Evolutionary conservation across 2,797 vertebrate genomes (phyloP), one percentile per base, ranked within the genome.

Genomic region (Geotria australis): DNA sequence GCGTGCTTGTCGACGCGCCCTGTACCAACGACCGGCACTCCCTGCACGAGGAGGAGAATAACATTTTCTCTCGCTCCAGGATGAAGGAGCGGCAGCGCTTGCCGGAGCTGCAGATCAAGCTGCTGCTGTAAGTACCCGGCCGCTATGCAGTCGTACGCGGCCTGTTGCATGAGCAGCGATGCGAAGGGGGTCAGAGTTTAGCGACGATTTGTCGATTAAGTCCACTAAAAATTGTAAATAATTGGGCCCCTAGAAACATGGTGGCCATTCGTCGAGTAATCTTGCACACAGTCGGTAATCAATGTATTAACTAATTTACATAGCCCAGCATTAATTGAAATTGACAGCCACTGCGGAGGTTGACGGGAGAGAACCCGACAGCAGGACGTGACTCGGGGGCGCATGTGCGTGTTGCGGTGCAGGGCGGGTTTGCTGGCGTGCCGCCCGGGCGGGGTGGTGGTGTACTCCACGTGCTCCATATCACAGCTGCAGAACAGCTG

Each of bases 1-100:
- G 95, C 86, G 89, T 96, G 12, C 75, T 98, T 48, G 85, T 96
- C 58, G 91, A 98, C 11, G 86, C 80, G 45, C 89, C 86, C 38
- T 98, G 89, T 64, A 89, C 82, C 2, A 80, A 80, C 8, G 91
- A 96, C 69, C 74, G 80, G n/a, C 80, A 79, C 59, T 79, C 85
- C 1, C 66, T 83, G 48, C 67, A 67, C 58, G 80, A 94, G 59
- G 74, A 83, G 1, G 79, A 86, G 5, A 91, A 96, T 70, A 96
- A 84, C 65, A 79, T 98, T 62, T 96, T 96, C 65, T 73, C 63
- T 58, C 76, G 58, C 58, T 71, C 38, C 2, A 73, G 86, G 63
- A 75, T 67, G n/a, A 73, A 73, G 13, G 85, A 98, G 66, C 76
- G 85, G n/a, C 77, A 79, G 63, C 70, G 56, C 65, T 66, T 96